These are phyloP conservation scores for Chloebia gouldiae DNA, from an alignment of 2,113 vertebrate genomes.

Conservation along the genomic window DNA sequence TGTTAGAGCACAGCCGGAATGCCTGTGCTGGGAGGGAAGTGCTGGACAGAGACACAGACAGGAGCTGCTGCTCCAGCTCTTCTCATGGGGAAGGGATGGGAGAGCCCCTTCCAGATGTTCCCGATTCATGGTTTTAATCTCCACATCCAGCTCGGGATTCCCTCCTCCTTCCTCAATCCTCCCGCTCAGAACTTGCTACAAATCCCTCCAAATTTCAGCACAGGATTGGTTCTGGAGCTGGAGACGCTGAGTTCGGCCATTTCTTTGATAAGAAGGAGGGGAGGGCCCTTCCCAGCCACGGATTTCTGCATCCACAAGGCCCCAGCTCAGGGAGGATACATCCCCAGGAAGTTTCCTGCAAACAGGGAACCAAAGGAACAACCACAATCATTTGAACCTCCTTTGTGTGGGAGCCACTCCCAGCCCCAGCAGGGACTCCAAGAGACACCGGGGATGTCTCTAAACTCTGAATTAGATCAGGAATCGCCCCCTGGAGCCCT, in stretches of 20 bases:
- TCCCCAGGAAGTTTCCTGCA: too few relatives aligned
- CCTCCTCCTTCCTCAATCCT: background rate
- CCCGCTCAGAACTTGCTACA: background rate
- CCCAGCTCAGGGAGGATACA: background rate
- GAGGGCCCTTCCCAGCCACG: background rate
- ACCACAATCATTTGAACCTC: background rate
- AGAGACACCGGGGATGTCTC: background rate
- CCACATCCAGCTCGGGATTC: background rate
- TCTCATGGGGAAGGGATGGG: background rate
- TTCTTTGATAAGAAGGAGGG: background rate
- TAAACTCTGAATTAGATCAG: fast-evolving
- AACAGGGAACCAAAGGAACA: background rate
- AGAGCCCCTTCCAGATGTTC: background rate
- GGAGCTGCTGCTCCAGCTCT: background rate
- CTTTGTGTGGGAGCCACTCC: background rate
- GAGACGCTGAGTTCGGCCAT: background rate
- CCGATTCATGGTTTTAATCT: background rate
- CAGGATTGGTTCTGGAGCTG: background rate
- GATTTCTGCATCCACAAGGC: background rate
- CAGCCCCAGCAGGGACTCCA: background rate
- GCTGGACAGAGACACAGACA: constrained; percentile 33
- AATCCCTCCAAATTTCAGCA: background rate
- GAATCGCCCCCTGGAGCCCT: background rate
- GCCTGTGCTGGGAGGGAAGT: background rate
- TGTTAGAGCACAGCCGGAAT: background rate